These are phyloP conservation scores for Tetragonula clypearis DNA, from an alignment of 1,140 invertebrate genomes.

Conservation along the genomic window DNA sequence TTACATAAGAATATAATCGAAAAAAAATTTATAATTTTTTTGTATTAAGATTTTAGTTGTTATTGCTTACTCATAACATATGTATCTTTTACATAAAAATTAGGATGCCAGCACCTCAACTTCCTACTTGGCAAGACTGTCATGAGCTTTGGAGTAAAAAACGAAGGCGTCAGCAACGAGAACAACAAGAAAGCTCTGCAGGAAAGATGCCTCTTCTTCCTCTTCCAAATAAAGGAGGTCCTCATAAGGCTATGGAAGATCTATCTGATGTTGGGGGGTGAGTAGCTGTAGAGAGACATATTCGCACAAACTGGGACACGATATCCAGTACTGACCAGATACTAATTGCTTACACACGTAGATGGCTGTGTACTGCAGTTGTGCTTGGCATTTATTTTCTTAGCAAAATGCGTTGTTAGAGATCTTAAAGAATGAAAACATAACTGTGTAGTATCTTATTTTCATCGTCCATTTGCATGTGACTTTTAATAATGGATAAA, in stretches of 20 bases:
- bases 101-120: conserved; percentile 91
- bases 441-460: conserved; percentile 55
- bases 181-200: conserved; percentile 86
- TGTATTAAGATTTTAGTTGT: background rate
- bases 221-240: conserved; percentile 75
- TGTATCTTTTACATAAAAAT: conserved; percentile 33
- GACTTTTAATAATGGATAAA: conserved; percentile 58
- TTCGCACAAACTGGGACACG: conserved; percentile 62
- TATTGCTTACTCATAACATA: conserved; percentile 20
- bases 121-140: conserved; percentile 98
- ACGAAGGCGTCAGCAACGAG: conserved; percentile 89
- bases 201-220: conserved; percentile 73
- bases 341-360: conserved; percentile 70
- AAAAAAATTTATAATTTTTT: background rate
- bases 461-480: conserved; percentile 59
- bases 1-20: conserved; percentile 19
- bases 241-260: conserved; percentile 80
- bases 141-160: conserved; percentile 99
- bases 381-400: conserved; percentile 72
- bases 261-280: conserved; percentile 83
- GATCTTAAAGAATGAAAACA: conserved; percentile 45
- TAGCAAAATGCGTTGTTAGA: conserved; percentile 61
- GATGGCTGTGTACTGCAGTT: conserved; percentile 68
- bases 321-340: conserved; percentile 62
- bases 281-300: conserved; percentile 75